Conservation (phyloP, 1,140 invertebrate species). For the Cherax quadricarinatus region DNA sequence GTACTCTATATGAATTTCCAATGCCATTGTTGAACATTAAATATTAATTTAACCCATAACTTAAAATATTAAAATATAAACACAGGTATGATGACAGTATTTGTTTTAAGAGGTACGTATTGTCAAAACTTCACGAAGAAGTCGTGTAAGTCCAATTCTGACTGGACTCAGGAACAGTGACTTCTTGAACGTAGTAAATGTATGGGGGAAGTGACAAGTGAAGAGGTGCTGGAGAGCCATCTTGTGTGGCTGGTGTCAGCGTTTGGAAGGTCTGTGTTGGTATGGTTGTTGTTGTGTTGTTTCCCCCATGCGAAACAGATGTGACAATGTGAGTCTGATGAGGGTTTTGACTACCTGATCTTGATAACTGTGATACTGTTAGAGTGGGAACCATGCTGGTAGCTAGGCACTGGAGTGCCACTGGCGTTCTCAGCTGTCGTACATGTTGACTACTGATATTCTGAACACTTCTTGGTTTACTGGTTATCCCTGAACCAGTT, state of each 20-base stretch:
- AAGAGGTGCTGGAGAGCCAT: slow-evolving; percentile 35
- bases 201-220: slow-evolving; percentile 60
- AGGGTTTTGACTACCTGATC: slow-evolving; percentile 23
- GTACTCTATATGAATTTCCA: no score
- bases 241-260: slow-evolving; percentile 44
- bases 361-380: slow-evolving; percentile 48
- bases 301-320: not conserved
- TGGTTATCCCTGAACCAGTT: not conserved
- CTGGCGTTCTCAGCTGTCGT: slow-evolving; percentile 43
- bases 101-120: no score
- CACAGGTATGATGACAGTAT: no score
- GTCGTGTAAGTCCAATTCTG: slow-evolving; percentile 46
- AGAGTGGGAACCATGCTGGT: slow-evolving; percentile 53
- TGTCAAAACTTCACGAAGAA: slow-evolving; percentile 5
- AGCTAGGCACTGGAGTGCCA: slow-evolving; percentile 52
- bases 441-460: slow-evolving; percentile 17
- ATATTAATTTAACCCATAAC: no score
- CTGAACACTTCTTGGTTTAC: slow-evolving; percentile 28
- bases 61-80: no score
- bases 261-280: slow-evolving; percentile 51
- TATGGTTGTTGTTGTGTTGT: not conserved
- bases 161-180: slow-evolving; percentile 56
- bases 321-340: slow-evolving; percentile 44
- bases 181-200: slow-evolving; percentile 64
- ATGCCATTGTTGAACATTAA: no score